phyloP scores from a whole-genome alignment of 2,888 invertebrate species.

The Busseola fusca region DNA sequence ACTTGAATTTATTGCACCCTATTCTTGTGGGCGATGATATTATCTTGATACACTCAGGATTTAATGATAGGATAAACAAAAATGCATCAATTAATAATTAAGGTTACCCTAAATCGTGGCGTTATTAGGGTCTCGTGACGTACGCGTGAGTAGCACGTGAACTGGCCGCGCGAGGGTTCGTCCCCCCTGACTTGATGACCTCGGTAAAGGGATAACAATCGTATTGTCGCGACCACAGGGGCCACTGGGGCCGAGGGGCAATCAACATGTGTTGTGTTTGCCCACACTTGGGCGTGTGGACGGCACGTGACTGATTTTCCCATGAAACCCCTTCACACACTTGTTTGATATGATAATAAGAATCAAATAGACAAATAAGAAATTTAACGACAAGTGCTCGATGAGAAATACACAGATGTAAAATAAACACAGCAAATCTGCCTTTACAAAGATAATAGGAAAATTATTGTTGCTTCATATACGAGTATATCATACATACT shows the following conservation, averaged over 20 bases:
- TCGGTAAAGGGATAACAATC: constrained; percentile 79
- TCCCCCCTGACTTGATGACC: constrained; percentile 83
- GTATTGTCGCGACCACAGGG: constrained; percentile 75
- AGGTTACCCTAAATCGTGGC: constrained; percentile 59
- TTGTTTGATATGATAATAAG: constrained; percentile 62
- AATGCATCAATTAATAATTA: constrained; percentile 39
- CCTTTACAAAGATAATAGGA: neutral
- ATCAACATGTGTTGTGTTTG: constrained; percentile 79
- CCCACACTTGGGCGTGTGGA: constrained; percentile 79
- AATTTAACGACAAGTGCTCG: constrained; percentile 47
- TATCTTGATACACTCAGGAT: constrained; percentile 4
- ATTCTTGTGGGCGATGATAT: constrained; percentile 12
- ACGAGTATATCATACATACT: no score
- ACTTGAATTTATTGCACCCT: constrained; percentile 35
- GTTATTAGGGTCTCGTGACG: constrained; percentile 71
- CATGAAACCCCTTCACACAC: constrained; percentile 70
- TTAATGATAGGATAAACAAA: constrained; percentile 25
- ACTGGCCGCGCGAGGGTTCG: constrained; percentile 64
- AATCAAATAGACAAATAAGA: constrained; percentile 48
- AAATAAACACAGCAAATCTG: constrained; percentile 14
- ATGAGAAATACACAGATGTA: constrained; percentile 28
- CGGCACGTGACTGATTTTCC: constrained; percentile 81
- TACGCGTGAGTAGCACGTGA: constrained; percentile 71
- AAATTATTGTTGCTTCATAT: neutral
- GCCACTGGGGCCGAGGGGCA: constrained; percentile 69